Evolutionary conservation across 2,113 vertebrate genomes (phyloP).

Genomic region (Colossoma macropomum): DNA sequence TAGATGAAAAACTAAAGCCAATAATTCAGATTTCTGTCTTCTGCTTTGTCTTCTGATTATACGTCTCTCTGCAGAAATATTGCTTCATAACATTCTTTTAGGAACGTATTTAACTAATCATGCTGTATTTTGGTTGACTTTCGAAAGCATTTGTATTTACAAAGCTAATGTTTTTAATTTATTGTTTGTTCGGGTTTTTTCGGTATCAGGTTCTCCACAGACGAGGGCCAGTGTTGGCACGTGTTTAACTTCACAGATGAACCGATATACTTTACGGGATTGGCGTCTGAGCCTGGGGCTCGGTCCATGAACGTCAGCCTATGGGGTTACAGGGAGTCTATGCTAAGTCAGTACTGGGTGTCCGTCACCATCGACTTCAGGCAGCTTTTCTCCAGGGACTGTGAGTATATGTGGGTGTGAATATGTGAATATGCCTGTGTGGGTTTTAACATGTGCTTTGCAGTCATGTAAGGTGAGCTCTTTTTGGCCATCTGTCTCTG

Average conservation of each 20-base stretch:
- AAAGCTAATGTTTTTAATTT: too few relatives aligned
- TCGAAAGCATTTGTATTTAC: too few relatives aligned
- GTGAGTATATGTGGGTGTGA: constrained; percentile 72
- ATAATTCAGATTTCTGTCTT: too few relatives aligned
- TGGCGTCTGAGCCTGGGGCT: constrained; percentile 90
- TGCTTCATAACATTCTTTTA: too few relatives aligned
- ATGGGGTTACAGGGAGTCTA: constrained; percentile 87
- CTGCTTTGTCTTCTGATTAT: too few relatives aligned
- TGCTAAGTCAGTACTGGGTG: constrained; percentile 82
- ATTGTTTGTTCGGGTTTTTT: background rate
- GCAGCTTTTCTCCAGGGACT: constrained; percentile 83
- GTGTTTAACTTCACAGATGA: constrained; percentile 81
- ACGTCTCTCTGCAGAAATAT: too few relatives aligned
- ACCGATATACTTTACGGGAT: constrained; percentile 87
- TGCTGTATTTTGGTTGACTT: background rate
- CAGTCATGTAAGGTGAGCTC: too few relatives aligned
- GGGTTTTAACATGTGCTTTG: background rate
- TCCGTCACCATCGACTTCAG: constrained; percentile 92
- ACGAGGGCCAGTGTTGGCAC: constrained; percentile 94
- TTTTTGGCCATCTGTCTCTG: background rate
- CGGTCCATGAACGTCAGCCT: constrained; percentile 91
- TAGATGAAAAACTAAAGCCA: too few relatives aligned
- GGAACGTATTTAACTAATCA: background rate
- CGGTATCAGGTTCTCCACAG: constrained; percentile 87
- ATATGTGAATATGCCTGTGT: too few relatives aligned